Conservation (phyloP, 1,140 invertebrate species). For the Littorina saxatilis region DNA sequence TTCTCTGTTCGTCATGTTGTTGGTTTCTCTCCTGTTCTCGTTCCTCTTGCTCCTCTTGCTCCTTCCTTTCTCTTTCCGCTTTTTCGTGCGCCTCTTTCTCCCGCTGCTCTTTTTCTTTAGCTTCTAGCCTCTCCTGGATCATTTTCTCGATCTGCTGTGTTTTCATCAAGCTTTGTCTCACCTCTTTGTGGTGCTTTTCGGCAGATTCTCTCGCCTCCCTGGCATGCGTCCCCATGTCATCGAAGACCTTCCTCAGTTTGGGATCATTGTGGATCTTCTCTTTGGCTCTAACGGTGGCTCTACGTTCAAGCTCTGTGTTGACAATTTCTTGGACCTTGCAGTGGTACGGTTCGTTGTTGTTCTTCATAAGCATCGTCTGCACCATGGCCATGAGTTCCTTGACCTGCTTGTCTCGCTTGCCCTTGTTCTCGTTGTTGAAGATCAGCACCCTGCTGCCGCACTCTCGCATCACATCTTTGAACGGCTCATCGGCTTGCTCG, state of each 20-base stretch:
- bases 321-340: background rate
- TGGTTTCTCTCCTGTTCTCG: background rate
- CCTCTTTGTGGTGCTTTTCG: background rate
- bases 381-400: background rate
- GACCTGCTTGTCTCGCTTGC: conserved; percentile 11
- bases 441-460: conserved; percentile 11
- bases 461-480: conserved; percentile 3
- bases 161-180: background rate
- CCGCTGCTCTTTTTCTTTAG: background rate
- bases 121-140: background rate
- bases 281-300: background rate
- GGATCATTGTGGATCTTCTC: background rate
- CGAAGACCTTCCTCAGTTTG: background rate
- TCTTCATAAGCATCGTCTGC: background rate
- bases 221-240: background rate
- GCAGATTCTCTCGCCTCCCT: background rate
- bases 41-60: background rate
- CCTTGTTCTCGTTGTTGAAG: conserved; percentile 7
- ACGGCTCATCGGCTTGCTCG: background rate
- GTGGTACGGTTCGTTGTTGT: background rate
- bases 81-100: background rate
- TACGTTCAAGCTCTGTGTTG: background rate
- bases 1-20: background rate
- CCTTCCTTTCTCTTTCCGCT: background rate
- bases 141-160: background rate